A percentile compares a stretch with the other conserved stretches of the same genome.
These are phyloP conservation scores for Ptiloglossa arizonensis DNA, from an alignment of 1,140 invertebrate species.

Conservation along the genomic window DNA sequence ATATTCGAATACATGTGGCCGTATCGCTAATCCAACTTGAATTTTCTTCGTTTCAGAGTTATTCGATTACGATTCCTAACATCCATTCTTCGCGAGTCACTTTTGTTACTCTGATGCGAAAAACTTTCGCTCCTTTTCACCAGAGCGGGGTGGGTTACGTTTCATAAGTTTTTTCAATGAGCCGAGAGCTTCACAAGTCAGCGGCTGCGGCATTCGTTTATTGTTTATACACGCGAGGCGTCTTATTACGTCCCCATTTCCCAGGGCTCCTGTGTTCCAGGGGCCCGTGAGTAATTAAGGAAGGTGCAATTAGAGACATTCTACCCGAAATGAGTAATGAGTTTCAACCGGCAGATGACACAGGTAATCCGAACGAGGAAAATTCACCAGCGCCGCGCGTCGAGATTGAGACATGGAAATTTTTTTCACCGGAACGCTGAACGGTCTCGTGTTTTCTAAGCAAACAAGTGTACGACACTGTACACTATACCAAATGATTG, in stretches of 20 bases:
- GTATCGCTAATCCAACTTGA: too few relatives aligned
- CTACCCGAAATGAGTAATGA: constrained; percentile 51
- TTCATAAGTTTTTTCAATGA: constrained; percentile 20
- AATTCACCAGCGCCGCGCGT: neutral
- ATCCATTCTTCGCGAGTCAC: too few relatives aligned
- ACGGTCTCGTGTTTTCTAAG: neutral
- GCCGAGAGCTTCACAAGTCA: neutral
- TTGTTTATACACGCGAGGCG: constrained; percentile 38
- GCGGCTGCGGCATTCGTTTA: constrained; percentile 19
- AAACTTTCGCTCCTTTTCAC: neutral
- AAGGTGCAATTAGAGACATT: constrained; percentile 49
- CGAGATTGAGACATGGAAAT: neutral
- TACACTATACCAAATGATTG: too few relatives aligned
- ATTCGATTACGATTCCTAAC: too few relatives aligned
- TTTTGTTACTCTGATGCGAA: too few relatives aligned
- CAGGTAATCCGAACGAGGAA: constrained; percentile 17
- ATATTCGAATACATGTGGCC: too few relatives aligned
- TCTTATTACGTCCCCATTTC: constrained; percentile 42
- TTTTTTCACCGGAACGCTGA: neutral
- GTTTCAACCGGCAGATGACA: constrained; percentile 42
- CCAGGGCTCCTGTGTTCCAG: neutral
- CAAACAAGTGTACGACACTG: neutral
- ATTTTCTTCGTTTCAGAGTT: too few relatives aligned
- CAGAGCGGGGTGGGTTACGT: neutral
- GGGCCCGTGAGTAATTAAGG: constrained; percentile 49